Evolutionary conservation across 2,113 vertebrate genomes (phyloP).

Genomic region (Struthio camelus): DNA sequence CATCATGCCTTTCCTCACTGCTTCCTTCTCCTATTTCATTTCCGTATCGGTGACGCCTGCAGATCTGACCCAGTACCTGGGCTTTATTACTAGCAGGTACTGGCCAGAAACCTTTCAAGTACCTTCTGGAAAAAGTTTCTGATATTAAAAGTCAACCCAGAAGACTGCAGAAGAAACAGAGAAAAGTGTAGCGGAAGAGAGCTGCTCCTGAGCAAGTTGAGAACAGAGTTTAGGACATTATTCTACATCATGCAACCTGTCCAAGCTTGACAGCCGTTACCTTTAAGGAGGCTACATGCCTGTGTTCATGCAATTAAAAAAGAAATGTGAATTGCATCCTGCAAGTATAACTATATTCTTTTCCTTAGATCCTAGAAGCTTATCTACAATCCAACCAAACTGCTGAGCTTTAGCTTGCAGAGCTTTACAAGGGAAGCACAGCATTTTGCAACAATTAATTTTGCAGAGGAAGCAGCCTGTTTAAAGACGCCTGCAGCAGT

Average conservation of each 20-base stretch:
- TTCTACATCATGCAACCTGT: background rate
- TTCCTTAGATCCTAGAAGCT: slow-evolving; percentile 43
- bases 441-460: slow-evolving; percentile 81
- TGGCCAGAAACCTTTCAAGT: background rate
- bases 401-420: slow-evolving; percentile 73
- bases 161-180: background rate
- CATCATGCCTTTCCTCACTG: background rate
- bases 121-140: background rate
- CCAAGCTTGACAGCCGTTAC: background rate
- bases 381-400: slow-evolving; percentile 57
- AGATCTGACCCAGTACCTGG: fast-evolving
- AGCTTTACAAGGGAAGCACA: slow-evolving; percentile 67
- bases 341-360: slow-evolving; percentile 36
- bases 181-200: background rate
- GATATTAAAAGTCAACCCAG: background rate
- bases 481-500: slow-evolving; percentile 77
- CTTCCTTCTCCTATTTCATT: background rate
- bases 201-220: background rate
- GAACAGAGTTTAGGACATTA: background rate
- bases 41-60: background rate
- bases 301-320: slow-evolving; percentile 1
- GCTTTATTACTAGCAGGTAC: background rate
- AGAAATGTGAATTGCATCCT: slow-evolving; percentile 28
- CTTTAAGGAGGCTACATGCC: background rate
- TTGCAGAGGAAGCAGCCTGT: slow-evolving; percentile 80